Evolutionary conservation across 2,888 invertebrate genomes (phyloP).

Genomic region (Caenorhabditis sulstoni): DNA sequence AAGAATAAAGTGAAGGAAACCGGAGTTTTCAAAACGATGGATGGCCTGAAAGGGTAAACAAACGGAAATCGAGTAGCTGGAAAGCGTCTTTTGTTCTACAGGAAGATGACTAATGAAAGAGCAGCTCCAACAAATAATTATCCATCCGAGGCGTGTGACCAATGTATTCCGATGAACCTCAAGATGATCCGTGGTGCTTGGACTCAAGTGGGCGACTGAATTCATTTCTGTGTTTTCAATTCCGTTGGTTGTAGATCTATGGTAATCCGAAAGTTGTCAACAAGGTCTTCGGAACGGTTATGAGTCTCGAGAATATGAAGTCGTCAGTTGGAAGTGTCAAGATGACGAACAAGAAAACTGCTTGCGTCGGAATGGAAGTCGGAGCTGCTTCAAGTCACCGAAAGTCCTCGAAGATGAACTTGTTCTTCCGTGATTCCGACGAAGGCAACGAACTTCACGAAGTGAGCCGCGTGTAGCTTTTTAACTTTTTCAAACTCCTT

Average conservation of each 20-base stretch:
- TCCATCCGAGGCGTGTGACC: conserved; percentile 62
- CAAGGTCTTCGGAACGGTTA: conserved; percentile 74
- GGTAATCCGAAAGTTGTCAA: conserved; percentile 73
- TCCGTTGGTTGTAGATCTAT: conserved; percentile 64
- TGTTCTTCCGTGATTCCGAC: conserved; percentile 73
- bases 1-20: conserved; percentile 64
- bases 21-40: conserved; percentile 71
- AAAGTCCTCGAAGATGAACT: conserved; percentile 66
- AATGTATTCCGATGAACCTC: conserved; percentile 70
- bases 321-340: conserved; percentile 56
- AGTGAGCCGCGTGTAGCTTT: conserved; percentile 56
- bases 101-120: conserved; percentile 56
- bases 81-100: not conserved
- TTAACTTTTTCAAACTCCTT: not conserved
- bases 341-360: conserved; percentile 64
- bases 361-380: conserved; percentile 75
- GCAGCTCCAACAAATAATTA: conserved; percentile 30
- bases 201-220: conserved; percentile 68
- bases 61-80: not conserved
- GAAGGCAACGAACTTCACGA: conserved; percentile 72
- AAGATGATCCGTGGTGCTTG: conserved; percentile 72
- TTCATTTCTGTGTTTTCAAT: too few species aligned
- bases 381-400: conserved; percentile 30
- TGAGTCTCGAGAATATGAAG: conserved; percentile 67
- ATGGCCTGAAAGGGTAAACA: conserved; percentile 61